Evolutionary conservation across 2,888 invertebrate species (phyloP).

Genomic region (Tetragonula carbonaria): DNA sequence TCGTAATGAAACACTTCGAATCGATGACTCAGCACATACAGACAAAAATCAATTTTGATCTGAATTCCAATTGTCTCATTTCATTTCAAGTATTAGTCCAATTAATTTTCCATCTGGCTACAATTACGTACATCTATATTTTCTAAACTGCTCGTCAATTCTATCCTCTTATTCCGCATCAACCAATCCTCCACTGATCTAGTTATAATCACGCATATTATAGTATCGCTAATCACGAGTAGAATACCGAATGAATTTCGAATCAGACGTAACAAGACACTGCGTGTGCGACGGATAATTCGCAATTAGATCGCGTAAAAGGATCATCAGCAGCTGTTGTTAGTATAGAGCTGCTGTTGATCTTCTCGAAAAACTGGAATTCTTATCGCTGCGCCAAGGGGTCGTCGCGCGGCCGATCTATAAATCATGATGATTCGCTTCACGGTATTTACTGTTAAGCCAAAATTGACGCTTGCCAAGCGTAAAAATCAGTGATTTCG

Average conservation of each 20-base stretch:
- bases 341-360: background rate
- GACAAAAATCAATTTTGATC: background rate
- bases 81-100: background rate
- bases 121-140: background rate
- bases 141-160: background rate
- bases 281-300: background rate
- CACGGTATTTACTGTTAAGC: constrained; percentile 75
- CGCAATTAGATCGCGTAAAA: background rate
- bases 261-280: background rate
- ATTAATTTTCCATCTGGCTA: background rate
- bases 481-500: constrained; percentile 83
- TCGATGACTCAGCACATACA: too few relatives aligned
- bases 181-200: background rate
- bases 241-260: background rate
- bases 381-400: constrained; percentile 13
- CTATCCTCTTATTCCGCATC: background rate
- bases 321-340: too few relatives aligned
- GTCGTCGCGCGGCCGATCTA: constrained; percentile 40
- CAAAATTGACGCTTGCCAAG: constrained; percentile 72
- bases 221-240: background rate
- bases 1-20: too few relatives aligned
- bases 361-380: constrained; percentile 21
- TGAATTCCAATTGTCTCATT: too few relatives aligned
- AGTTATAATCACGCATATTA: background rate
- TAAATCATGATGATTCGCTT: constrained; percentile 74